Base-by-base conservation (phyloP, 2,797 vertebrate genomes). In the Valencia hispanica region DNA sequence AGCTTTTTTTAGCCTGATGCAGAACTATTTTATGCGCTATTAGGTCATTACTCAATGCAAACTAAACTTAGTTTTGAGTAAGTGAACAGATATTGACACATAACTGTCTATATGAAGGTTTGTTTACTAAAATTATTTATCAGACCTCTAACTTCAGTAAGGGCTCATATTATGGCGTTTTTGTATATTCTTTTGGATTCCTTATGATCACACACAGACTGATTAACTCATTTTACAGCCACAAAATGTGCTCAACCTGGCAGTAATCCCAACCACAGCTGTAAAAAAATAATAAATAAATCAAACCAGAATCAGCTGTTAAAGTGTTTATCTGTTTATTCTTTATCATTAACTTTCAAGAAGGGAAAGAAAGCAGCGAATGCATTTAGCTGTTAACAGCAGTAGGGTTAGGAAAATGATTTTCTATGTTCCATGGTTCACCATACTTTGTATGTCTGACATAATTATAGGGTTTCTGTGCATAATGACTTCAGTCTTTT, bases 381-480 rank as follows among this genome's bases (percentile, higher is more conserved):
- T 74, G 77, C 65, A 81, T 80, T 73, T 76, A 82, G 74, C 71
- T 79, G 53, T 57, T 83, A 83, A 81, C 63, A 74, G 5, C n/a
- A 70, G 68, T 30, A 73, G 66, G 74, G n/a, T 70, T 30, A 51
- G 45, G 80, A 70, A 66, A 78, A 43, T 55, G 25, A 50, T 71
- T 86, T 82, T 83, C 73, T 79, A 48, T 80, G 69, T 45, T 86
- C 76, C 7, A 53, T 69, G 75, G 72, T 82, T 92, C 77, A 79
- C 78, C 77, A 77, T 78, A 81, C 79, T 81, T 77, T 87, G 81
- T 79, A 80, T 85, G 78, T 63, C 73, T 87, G 88, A 87, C 85
- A 59, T 86, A 85, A 91, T 92, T 86, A 91, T 25, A 87, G 82
- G 83, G 48, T 88, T 82, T 47, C 47, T 79, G n/a, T 66, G 51